Percentiles rank a stretch among this genome's conserved stretches.
Evolutionary conservation across 2,113 vertebrate genomes (phyloP).

Genomic region (Spilogale gracilis): DNA sequence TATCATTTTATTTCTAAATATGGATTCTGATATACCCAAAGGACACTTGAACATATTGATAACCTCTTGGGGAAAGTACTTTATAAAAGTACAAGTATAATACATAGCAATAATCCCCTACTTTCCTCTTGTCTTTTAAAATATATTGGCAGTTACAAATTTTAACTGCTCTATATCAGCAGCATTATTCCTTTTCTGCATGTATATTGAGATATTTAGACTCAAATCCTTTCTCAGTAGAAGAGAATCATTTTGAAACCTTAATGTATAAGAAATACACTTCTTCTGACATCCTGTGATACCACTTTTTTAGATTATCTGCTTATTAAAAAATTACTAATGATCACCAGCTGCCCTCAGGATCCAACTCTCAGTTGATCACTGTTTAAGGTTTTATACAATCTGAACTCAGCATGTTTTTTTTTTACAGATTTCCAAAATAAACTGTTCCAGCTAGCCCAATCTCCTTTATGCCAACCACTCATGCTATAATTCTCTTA

Average conservation of each 20-base stretch:
- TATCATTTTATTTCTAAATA: constrained; percentile 71
- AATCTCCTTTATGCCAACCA: neutral
- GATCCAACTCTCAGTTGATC: neutral
- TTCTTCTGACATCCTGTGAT: neutral
- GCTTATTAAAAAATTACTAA: neutral
- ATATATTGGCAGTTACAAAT: neutral
- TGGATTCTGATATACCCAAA: neutral
- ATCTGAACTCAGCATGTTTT: neutral
- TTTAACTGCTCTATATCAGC: neutral
- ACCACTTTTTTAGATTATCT: neutral
- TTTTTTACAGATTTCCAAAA: neutral
- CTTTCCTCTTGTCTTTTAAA: neutral
- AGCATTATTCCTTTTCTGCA: neutral
- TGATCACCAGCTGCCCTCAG: neutral
- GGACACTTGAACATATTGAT: neutral
- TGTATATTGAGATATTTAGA: neutral
- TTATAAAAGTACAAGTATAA: neutral
- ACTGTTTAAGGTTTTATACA: neutral
- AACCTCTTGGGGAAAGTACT: neutral
- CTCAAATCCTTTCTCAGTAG: neutral
- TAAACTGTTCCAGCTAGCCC: neutral
- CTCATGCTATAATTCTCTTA: neutral
- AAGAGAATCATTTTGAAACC: neutral
- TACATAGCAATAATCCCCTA: neutral
- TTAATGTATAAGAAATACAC: neutral